Conservation (phyloP, 2,113 vertebrate species). For the Ceyx margarethae region DNA sequence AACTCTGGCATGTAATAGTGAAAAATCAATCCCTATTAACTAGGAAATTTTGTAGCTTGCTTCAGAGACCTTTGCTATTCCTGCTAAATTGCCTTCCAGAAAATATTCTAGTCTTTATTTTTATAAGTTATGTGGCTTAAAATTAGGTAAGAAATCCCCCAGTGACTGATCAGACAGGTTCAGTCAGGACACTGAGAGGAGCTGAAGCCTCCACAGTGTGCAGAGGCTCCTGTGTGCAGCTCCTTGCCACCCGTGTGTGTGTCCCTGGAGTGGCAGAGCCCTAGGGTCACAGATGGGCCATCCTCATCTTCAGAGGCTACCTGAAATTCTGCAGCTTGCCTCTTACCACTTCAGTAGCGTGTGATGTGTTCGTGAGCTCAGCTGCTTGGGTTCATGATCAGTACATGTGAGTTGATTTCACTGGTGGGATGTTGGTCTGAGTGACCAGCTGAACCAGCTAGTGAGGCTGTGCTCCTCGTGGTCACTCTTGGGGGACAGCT, state of each 20-base stretch:
- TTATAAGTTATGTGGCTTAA: not conserved
- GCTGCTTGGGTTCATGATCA: rapidly evolving
- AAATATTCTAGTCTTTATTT: not conserved
- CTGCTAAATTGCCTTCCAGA: not conserved
- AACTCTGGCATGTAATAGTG: not conserved
- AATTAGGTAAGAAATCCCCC: not conserved
- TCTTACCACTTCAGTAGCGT: not conserved
- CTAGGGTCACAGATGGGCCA: too few species aligned
- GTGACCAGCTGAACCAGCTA: not conserved
- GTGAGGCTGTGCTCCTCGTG: not conserved
- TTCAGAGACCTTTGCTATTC: not conserved
- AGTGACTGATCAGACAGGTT: not conserved
- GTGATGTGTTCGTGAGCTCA: not conserved
- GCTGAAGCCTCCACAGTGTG: rapidly evolving
- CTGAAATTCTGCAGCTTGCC: not conserved
- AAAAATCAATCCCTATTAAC: not conserved
- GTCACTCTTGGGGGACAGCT: not conserved
- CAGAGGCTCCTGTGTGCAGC: rapidly evolving
- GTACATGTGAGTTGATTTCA: not conserved
- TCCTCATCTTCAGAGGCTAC: too few species aligned
- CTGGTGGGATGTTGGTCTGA: not conserved
- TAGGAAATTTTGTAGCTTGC: not conserved
- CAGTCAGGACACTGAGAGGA: not conserved
- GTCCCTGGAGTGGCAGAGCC: not conserved
- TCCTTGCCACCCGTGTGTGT: rapidly evolving